These are phyloP conservation scores for Caloenas nicobarica DNA, from an alignment of 2,113 vertebrate genomes.

Conservation along the genomic window DNA sequence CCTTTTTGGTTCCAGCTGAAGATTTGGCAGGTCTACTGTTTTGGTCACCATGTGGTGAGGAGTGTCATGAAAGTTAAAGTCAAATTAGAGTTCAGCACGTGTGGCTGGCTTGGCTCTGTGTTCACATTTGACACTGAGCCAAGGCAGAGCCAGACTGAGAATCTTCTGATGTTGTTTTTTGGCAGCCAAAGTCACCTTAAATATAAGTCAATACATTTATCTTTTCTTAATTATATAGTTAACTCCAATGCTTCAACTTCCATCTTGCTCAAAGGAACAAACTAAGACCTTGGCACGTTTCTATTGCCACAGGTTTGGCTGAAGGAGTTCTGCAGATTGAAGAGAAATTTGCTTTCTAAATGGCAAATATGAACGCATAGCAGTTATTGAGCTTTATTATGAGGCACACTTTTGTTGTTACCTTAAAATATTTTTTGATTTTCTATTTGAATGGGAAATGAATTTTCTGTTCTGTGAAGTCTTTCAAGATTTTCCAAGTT, in stretches of 20 bases:
- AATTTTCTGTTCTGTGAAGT: neutral
- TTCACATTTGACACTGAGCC: constrained; percentile 1
- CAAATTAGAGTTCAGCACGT: constrained; percentile 37
- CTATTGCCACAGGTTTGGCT: neutral
- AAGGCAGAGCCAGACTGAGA: constrained; percentile 31
- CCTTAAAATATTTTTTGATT: neutral
- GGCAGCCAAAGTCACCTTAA: constrained; percentile 22
- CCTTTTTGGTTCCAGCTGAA: constrained; percentile 37
- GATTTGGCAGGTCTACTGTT: constrained; percentile 8
- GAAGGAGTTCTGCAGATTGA: neutral
- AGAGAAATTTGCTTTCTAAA: constrained; percentile 4
- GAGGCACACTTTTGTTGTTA: neutral
- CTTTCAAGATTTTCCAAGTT: neutral
- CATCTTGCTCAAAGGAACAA: neutral
- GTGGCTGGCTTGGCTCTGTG: constrained; percentile 34
- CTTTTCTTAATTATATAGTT: constrained; percentile 18
- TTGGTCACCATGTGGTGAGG: neutral
- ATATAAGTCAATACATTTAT: constrained; percentile 23
- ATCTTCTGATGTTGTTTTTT: constrained; percentile 47
- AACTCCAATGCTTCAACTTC: neutral
- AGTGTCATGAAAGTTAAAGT: constrained; percentile 52
- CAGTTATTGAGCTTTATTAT: neutral
- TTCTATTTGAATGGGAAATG: neutral
- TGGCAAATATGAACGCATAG: neutral
- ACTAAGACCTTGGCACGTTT: neutral